Base-by-base conservation (phyloP, 2,888 invertebrate species). In the Limnephilus auricula region DNA sequence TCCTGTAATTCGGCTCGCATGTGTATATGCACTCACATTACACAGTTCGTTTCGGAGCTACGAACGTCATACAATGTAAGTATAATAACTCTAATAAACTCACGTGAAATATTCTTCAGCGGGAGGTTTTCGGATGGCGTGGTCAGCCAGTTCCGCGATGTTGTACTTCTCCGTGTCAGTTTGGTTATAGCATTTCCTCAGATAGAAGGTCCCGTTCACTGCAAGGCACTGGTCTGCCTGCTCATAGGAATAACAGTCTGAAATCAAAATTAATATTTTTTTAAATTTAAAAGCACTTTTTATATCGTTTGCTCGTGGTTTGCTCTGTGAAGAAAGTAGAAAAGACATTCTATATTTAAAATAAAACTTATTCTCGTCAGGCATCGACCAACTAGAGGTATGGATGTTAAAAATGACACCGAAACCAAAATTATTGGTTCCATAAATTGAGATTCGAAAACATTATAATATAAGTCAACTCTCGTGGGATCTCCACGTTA, bases 91-190 rank as follows among this genome's bases (percentile, higher is more conserved):
- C 32, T 3, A 30, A 80, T 80, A 32, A 83, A 94, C 96, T 95
- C 94, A 97, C 97, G 96, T 97, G 94, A 97, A 97, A 94, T 97
- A 97, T 94, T 97, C 97, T 94, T 97, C 97, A 80, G 97, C 97
- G 2, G 97, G 97, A 82, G 97, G 97, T 92, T 96, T 96, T 90
- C 96, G 96, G 15, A 97, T 94, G 9, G 96, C 96, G 89, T 95
- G 95, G 50, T 96, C 95, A 9, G 97, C 96, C 93, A 96, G 93
- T 65, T 95, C 95, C 0, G 95, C 95, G 90, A 97, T 96, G 93
- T 97, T 96, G 93, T 96, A 94, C 32, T 95, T 94, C 32, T 95
- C 94, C 32, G 96, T 95, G 93, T 96, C 96, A 40, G 95, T 96
- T 91, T 96, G 95, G 94, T 97, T 97, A 92, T 96, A 95, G 94